Base-by-base conservation (phyloP, 1,140 invertebrate genomes). In the Saccostrea glomerata region DNA sequence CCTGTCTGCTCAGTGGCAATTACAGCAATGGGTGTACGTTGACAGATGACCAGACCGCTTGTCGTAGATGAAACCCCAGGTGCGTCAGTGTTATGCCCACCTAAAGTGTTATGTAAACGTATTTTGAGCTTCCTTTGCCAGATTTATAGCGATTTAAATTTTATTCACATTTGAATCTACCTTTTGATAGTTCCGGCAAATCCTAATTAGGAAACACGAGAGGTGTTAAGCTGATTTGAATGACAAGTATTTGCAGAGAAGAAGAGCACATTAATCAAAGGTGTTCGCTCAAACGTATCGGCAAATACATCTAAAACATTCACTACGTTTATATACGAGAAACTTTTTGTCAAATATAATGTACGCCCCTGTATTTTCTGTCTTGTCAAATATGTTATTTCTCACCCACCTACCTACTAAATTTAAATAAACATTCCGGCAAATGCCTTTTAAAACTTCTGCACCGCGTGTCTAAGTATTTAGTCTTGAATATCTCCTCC, bases 181-280 rank as follows among this genome's bases (percentile, higher is more conserved):
- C 13, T 77, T 77, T 36, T 36, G 25, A 63, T 25, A 77, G 70
- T 77, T 77, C 70, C 25, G 25, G 70, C 70, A 30, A 40, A 30
- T 23, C 70, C 70, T 77, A 77, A 77, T 77, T 77, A 77, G 70
- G 70, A 30, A 77, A 77, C 13, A 77, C 11, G 70, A 77, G 23
- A 77, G 70, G 70, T 77, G 70, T 77, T 77, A 77, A 77, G 70
- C 70, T 77, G 70, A 77, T 36, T 77, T 77, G 70, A 77, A 77
- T 77, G 70, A 77, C 70, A 77, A 36, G 70, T 77, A 77, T 77
- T 77, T 77, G 58, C 25, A 36, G 70, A 77, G 23, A 30, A 77
- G 70, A 77, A 30, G 70, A 77, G 25, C 70, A 30, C 70, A 77
- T 77, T 30, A 77, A 77, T 77, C 70, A 77, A 3, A 15, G 25